phyloP scores from a whole-genome alignment of 2,113 vertebrate species.

The Onychorhynchus coronatus region DNA sequence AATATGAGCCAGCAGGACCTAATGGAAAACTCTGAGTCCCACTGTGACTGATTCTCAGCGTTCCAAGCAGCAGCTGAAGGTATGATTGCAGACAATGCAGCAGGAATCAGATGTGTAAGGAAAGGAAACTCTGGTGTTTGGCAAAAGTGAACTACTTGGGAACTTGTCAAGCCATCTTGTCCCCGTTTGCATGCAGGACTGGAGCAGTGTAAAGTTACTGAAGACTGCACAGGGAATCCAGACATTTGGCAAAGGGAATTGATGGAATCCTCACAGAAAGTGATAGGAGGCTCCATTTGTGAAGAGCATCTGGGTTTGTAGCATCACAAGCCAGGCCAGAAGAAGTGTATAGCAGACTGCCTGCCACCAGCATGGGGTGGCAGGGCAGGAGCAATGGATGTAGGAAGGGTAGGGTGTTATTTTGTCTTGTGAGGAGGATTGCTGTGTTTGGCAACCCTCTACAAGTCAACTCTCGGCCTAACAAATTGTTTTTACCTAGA shows the following conservation, averaged over 20 bases:
- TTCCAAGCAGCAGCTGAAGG: neutral
- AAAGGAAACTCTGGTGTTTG: neutral
- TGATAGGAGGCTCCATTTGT: rapidly evolving
- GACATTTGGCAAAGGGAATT: neutral
- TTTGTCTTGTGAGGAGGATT: neutral
- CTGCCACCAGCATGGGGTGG: rapidly evolving
- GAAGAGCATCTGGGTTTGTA: neutral
- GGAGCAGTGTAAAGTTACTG: neutral
- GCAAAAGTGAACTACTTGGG: neutral
- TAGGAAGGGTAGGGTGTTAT: neutral
- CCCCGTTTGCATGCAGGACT: neutral
- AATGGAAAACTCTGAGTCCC: neutral
- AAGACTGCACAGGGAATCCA: neutral
- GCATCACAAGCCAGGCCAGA: neutral
- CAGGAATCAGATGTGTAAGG: neutral
- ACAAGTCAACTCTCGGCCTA: neutral
- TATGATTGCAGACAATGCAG: neutral
- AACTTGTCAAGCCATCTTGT: neutral
- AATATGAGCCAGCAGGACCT: neutral
- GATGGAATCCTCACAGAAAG: neutral
- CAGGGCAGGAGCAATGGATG: neutral
- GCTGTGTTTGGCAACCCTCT: neutral
- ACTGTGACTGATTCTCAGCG: neutral
- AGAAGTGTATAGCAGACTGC: rapidly evolving
- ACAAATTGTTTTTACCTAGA: neutral